Evolutionary conservation across 2,888 invertebrate species (phyloP), one percentile per base, ranked within the genome.

Genomic region (Mesorhabditis belari): DNA sequence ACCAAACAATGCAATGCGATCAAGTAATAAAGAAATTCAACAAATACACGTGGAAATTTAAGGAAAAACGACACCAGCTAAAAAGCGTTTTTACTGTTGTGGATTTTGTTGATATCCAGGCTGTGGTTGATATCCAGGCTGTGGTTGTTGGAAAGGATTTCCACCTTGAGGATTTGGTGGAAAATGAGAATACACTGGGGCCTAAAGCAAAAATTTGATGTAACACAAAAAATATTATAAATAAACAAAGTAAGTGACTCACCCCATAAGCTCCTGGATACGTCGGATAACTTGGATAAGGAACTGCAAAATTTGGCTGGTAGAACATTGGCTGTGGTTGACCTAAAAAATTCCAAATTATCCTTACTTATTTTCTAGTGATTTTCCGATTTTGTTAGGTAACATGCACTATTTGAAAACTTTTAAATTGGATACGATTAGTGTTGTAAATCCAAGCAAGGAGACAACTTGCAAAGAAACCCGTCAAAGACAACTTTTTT

Each of bases 211-310:
- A n/a, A n/a, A n/a, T n/a, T n/a, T n/a, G n/a, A n/a, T n/a, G n/a
- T n/a, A n/a, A n/a, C n/a, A n/a, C n/a, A n/a, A n/a, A n/a, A n/a
- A n/a, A n/a, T n/a, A n/a, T n/a, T n/a, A n/a, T n/a, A 9, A 35
- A n/a, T 35, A 17, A 17, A n/a, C 12, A 35, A n/a, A 9, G 12
- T 35, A 35, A 35, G n/a, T 17, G n/a, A 35, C 44, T 2, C 44
- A 35, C 44, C n/a, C 44, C 44, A n/a, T 35, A 73, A 9, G 73
- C 73, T 12, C 73, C 73, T 5, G 73, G 73, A 64, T 65, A 73
- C 6, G 73, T 73, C 60, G 71, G 71, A 56, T 73, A 73, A n/a
- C 64, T 66, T 9, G 69, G 70, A 25, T 64, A 67, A 21, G 68
- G 67, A 5, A 70, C 67, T 52, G 68, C 69, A 55, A 67, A 73